Conservation (phyloP, 2,113 vertebrate genomes). For the Pachyramphus minor region DNA sequence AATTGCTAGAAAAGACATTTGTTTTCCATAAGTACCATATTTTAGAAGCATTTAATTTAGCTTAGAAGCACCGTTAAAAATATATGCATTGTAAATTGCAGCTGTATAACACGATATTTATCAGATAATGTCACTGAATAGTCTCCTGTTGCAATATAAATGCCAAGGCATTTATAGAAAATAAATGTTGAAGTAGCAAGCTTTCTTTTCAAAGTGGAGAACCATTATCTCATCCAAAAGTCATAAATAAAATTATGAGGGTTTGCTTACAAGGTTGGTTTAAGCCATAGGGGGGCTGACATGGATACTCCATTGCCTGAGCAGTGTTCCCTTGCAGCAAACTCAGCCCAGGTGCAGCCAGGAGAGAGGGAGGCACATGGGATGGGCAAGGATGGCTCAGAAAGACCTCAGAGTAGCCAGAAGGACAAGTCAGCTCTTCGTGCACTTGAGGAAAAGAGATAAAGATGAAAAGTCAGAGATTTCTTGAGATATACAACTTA, state of each 20-base stretch:
- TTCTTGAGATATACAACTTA: background rate
- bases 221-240: conserved; percentile 43
- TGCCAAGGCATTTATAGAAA: conserved; percentile 47
- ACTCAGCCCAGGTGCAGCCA: background rate
- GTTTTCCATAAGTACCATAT: conserved; percentile 52
- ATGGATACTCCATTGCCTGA: background rate
- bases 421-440: background rate
- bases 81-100: conserved; percentile 67
- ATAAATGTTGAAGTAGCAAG: conserved; percentile 35
- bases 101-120: conserved; percentile 60
- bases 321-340: background rate
- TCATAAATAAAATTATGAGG: conserved; percentile 45
- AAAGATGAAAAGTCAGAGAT: background rate
- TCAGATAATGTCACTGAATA: conserved; percentile 63
- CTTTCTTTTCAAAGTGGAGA: conserved; percentile 53
- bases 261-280: background rate
- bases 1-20: conserved; percentile 52
- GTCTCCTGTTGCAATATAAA: conserved; percentile 66
- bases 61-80: conserved; percentile 60
- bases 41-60: conserved; percentile 68
- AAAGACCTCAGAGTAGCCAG: background rate
- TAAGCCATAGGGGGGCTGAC: background rate
- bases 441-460: background rate
- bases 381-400: fast-evolving
- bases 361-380: background rate